These are phyloP conservation scores for Nylanderia fulva DNA, from an alignment of 1,140 invertebrate species.

Conservation along the genomic window DNA sequence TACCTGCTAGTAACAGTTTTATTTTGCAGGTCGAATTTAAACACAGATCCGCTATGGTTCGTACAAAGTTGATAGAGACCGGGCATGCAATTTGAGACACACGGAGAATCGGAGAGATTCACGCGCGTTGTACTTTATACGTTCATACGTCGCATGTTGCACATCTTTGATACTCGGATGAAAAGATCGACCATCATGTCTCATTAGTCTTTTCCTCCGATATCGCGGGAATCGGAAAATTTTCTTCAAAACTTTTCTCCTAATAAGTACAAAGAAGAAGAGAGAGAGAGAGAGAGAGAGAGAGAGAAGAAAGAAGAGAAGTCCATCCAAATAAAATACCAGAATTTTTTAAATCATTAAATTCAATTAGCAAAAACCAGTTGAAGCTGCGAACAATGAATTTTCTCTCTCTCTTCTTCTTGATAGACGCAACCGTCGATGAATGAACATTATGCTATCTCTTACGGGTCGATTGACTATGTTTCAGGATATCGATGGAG, in stretches of 20 bases:
- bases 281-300: no score
- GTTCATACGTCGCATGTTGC: constrained; percentile 55
- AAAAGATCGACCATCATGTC: constrained; percentile 1
- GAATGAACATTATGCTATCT: background rate
- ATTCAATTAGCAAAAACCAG: no score
- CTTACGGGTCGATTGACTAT: constrained; percentile 74
- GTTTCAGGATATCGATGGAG: constrained; percentile 96
- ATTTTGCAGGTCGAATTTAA: constrained; percentile 23
- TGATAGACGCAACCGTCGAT: no score
- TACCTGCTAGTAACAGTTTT: constrained; percentile 10
- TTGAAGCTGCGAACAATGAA: background rate
- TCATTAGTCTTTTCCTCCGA: constrained; percentile 42
- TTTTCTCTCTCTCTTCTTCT: background rate
- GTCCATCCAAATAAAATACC: no score
- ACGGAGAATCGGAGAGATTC: constrained; percentile 55
- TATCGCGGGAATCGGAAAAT: background rate
- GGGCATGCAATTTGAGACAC: constrained; percentile 12
- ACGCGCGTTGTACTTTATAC: constrained; percentile 12
- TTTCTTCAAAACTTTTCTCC: constrained; percentile 5
- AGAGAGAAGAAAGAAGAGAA: no score
- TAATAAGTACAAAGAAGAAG: background rate
- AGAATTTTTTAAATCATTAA: no score
- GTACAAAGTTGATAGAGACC: constrained; percentile 31
- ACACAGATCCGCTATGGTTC: constrained; percentile 23
- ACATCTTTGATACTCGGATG: constrained; percentile 27